phyloP scores from a whole-genome alignment of 1,140 invertebrate genomes.

The Lysiphlebus fabarum region DNA sequence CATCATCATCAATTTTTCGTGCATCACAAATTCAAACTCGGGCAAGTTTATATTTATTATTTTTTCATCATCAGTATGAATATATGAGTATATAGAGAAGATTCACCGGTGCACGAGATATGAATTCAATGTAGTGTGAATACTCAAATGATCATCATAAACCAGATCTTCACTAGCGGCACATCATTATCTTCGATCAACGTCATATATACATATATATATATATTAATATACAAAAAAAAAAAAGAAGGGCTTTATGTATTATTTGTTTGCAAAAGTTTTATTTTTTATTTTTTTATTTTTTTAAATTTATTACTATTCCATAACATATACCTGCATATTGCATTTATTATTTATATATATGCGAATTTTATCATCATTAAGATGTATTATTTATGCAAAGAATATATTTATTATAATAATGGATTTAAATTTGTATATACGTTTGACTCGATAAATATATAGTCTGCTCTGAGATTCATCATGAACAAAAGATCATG shows the following conservation, averaged over 20 bases:
- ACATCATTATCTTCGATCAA: constrained; percentile 22
- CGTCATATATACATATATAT: too few species aligned
- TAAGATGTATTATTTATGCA: too few species aligned
- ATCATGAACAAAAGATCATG: constrained; percentile 2
- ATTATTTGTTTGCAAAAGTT: too few species aligned
- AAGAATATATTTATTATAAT: too few species aligned
- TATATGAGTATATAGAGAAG: too few species aligned
- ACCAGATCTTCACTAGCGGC: constrained; percentile 15
- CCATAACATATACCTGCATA: too few species aligned
- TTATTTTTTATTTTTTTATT: too few species aligned
- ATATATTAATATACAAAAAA: too few species aligned
- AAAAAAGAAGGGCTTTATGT: too few species aligned
- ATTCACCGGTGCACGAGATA: constrained; percentile 48
- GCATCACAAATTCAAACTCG: neutral
- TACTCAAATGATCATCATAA: constrained; percentile 31
- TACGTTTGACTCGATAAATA: constrained; percentile 4
- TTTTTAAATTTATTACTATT: too few species aligned
- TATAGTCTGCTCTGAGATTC: neutral
- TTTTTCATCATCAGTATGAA: constrained; percentile 35
- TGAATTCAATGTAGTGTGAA: constrained; percentile 39
- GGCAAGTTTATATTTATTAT: neutral
- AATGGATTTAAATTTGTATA: neutral
- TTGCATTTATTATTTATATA: too few species aligned
- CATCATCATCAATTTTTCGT: constrained; percentile 24
- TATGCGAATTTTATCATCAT: too few species aligned